Evolutionary conservation across 2,113 vertebrate genomes (phyloP).

Genomic region (Electrona antarctica): DNA sequence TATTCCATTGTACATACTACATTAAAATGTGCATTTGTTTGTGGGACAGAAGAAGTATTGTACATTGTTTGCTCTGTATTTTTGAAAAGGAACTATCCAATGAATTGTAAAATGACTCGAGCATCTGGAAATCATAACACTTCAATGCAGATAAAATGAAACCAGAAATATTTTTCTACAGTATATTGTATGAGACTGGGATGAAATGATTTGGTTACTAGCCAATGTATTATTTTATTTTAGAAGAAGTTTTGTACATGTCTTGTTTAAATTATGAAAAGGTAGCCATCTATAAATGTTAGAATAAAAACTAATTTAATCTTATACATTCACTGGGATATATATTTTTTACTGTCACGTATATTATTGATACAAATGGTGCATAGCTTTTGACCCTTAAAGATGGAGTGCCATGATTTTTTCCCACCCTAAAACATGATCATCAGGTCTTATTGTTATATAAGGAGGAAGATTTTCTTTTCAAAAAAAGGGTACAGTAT

Average conservation of each 20-base stretch:
- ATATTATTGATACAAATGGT: no score
- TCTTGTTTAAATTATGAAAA: slow-evolving; percentile 83
- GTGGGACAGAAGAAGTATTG: slow-evolving; percentile 39
- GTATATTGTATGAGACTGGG: slow-evolving; percentile 61
- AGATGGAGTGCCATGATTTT: no score
- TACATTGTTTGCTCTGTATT: slow-evolving; percentile 40
- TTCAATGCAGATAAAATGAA: slow-evolving; percentile 58
- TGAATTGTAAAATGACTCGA: slow-evolving; percentile 28
- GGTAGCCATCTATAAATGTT: slow-evolving; percentile 67
- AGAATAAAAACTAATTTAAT: slow-evolving; percentile 79
- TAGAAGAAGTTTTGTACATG: slow-evolving; percentile 80
- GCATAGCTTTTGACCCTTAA: no score
- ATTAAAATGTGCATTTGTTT: slow-evolving; percentile 29
- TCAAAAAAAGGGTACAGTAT: no score
- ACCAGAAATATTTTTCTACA: slow-evolving; percentile 71
- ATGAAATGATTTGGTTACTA: slow-evolving; percentile 54
- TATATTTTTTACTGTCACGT: neutral
- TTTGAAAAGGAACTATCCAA: slow-evolving; percentile 46
- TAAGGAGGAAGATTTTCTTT: no score
- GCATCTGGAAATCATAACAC: slow-evolving; percentile 61
- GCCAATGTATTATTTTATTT: slow-evolving; percentile 67
- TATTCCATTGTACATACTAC: slow-evolving; percentile 40
- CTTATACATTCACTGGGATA: slow-evolving; percentile 17
- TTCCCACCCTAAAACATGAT: no score
- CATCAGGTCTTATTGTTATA: no score